Evolutionary conservation across 53 echinoderm and acorn worm species (phyloP).

Genomic region (Temnopleurus reevesii): DNA sequence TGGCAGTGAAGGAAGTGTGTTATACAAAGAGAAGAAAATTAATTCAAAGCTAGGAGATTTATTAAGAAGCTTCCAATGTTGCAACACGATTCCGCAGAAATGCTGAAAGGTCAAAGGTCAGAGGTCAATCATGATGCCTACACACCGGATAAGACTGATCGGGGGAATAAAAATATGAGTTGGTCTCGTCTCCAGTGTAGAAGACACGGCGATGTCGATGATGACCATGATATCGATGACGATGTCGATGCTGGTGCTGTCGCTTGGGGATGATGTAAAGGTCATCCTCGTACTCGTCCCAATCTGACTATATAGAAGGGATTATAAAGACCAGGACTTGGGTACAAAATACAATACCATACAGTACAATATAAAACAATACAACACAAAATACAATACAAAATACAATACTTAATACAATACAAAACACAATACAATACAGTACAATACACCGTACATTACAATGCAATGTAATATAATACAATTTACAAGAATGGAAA

Average conservation of each 20-base stretch:
- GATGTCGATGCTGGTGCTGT: background rate
- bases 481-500: no score
- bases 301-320: slow-evolving; percentile 6
- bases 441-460: no score
- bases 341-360: no score
- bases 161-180: background rate
- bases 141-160: slow-evolving; percentile 35
- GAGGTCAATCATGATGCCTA: slow-evolving; percentile 15
- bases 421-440: no score
- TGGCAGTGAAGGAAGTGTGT: background rate
- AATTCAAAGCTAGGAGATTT: background rate
- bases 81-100: slow-evolving; percentile 18
- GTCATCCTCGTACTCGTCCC: background rate
- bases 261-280: slow-evolving; percentile 35
- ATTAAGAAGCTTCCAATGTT: background rate
- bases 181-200: background rate
- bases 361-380: no score
- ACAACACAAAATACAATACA: no score
- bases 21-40: background rate
- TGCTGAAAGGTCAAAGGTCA: background rate
- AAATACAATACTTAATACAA: no score
- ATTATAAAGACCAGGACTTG: background rate
- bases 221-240: background rate
- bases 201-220: background rate
- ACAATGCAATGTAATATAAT: no score